Percentiles rank a stretch among this genome's conserved stretches.
These are phyloP conservation scores for Orycteropus afer DNA, from an alignment of 2,113 vertebrate species.

Conservation along the genomic window DNA sequence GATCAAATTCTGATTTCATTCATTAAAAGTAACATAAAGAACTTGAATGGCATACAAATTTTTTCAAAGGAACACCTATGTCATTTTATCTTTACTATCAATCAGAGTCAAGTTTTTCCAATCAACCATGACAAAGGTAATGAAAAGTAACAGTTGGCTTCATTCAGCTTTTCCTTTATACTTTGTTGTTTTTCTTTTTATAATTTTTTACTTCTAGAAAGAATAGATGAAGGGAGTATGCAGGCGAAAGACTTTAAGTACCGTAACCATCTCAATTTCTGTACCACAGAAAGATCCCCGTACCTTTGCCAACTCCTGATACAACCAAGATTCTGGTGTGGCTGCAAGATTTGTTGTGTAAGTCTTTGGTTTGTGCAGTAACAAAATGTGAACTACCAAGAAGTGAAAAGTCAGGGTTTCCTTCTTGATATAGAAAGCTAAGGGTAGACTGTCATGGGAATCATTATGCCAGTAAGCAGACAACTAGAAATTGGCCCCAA, in stretches of 20 bases:
- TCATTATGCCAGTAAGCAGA: neutral
- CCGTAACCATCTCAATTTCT: neutral
- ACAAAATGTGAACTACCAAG: neutral
- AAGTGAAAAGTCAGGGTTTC: neutral
- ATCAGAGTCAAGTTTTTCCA: neutral
- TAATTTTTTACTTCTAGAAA: constrained; percentile 32
- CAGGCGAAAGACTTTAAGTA: neutral
- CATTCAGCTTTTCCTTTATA: constrained; percentile 27
- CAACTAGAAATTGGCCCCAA: neutral
- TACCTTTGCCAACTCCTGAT: neutral
- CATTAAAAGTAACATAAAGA: constrained; percentile 16
- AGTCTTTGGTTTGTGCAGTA: neutral
- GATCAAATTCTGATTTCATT: constrained; percentile 32
- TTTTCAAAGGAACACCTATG: neutral
- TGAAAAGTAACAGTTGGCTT: constrained; percentile 58
- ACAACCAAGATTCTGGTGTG: neutral
- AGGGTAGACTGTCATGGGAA: neutral
- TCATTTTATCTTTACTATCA: constrained; percentile 44
- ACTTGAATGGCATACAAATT: neutral
- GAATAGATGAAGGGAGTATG: neutral
- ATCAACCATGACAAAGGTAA: constrained; percentile 49
- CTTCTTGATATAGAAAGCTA: neutral
- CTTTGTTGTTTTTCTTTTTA: constrained; percentile 14
- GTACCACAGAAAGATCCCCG: neutral
- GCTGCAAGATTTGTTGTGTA: neutral